Percentiles rank a stretch among this genome's conserved stretches.
Conservation (phyloP, 2,888 invertebrate genomes). For the Brenthis daphne region DNA sequence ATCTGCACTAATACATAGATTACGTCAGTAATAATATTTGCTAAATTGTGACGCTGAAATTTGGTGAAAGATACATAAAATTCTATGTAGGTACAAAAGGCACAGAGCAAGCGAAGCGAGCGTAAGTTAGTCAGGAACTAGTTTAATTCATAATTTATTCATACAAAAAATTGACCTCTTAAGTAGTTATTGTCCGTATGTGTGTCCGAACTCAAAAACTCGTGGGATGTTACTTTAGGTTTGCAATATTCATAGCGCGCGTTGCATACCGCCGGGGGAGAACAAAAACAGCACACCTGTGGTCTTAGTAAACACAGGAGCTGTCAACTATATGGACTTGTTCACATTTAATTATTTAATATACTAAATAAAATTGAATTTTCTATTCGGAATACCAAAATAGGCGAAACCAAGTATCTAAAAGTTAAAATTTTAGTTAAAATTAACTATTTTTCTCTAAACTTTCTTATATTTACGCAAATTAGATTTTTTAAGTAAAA, state of each 20-base stretch:
- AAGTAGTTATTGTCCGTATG: constrained; percentile 7
- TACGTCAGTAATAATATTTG: no score
- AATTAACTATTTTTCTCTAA: no score
- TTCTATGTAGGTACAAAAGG: no score
- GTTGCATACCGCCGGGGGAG: constrained; percentile 2
- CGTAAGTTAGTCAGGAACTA: no score
- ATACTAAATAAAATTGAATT: not conserved
- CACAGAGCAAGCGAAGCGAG: no score
- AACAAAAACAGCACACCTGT: constrained; percentile 21
- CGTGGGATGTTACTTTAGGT: not conserved
- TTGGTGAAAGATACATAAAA: no score
- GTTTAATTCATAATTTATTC: no score
- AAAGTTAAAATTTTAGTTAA: not conserved
- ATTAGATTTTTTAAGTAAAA: no score
- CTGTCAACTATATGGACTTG: not conserved
- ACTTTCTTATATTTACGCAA: no score
- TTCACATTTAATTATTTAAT: not conserved
- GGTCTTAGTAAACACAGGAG: not conserved
- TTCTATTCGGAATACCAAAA: not conserved
- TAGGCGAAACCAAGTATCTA: not conserved
- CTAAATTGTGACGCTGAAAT: no score
- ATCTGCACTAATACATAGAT: no score
- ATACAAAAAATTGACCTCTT: not conserved
- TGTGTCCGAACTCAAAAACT: not conserved
- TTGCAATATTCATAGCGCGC: constrained; percentile 27